Evolutionary conservation across 53 echinoderm and acorn worm species (phyloP), one percentile per base, ranked within the genome.

Genomic region (Arbacia lixula): DNA sequence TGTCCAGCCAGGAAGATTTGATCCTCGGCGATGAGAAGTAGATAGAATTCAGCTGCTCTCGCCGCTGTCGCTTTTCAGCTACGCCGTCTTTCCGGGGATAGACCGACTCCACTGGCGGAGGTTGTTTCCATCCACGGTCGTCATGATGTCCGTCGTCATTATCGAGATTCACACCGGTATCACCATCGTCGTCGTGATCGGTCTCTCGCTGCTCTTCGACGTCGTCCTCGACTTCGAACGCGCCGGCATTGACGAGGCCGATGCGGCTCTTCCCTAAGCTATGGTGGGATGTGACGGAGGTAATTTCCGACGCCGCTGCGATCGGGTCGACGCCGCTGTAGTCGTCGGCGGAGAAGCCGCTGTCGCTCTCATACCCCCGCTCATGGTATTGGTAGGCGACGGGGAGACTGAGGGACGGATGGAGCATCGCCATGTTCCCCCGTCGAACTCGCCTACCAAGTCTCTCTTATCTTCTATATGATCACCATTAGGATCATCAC

Each of bases 1-100:
- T 97, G 50, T 94, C 92, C 41, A 94, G 65, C 89, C 92, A 95
- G 21, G 71, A 72, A 27, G 87, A n/a, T 57, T 85, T 84, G 50
- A 90, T 87, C 14, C 72, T 66, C 19, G 60, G 40, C 27, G 75
- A 53, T 22, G 32, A 3, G 67, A 68, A 52, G 33, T 60, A 14
- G 62, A 75, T 32, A 0, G 75, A 35, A 21, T 53, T 31, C 22
- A 29, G 52, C 36, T n/a, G 53, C 34, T 17, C 55, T 54, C 9
- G 52, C 10, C 2, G 8, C 3, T 19, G 8, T 53, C n/a, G 28
- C 33, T 33, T 20, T 41, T 71, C 31, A 4, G 28, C 39, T 17
- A 42, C 16, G 11, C 43, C 8, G 16, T 46, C 49, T 8, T 46
- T 46, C 55, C 38, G 16, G 12, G 85, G 86, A 32, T 66, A 33